Percentiles rank a stretch among this genome's conserved stretches.
phyloP scores from a whole-genome alignment of 2,113 vertebrate species.

The Guaruba guarouba region DNA sequence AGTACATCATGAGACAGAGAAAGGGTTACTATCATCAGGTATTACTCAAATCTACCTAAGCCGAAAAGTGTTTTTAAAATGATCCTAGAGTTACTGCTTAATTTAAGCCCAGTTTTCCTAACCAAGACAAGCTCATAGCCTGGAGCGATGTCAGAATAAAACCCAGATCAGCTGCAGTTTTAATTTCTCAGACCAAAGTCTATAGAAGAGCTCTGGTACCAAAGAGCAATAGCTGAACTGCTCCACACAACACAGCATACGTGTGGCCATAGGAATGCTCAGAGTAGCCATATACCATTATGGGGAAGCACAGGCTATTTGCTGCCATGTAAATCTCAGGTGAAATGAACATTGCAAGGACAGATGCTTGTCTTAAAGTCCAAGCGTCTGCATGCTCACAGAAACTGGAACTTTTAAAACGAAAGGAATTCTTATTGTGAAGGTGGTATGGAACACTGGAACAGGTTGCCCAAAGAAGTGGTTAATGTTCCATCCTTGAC shows the following conservation, averaged over 20 bases:
- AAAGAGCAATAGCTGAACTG: not conserved
- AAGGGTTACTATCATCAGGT: not conserved
- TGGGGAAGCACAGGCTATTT: not conserved
- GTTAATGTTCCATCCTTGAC: not conserved
- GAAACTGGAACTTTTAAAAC: not conserved
- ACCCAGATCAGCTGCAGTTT: not conserved
- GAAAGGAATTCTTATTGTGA: not conserved
- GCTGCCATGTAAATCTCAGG: not conserved
- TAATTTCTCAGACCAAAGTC: not conserved
- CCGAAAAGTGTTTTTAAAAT: not conserved
- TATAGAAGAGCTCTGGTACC: not conserved
- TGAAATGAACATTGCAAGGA: not conserved
- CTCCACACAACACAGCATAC: not conserved
- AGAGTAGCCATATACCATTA: not conserved
- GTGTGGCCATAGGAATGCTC: not conserved
- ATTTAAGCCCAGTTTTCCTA: not conserved
- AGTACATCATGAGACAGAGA: not conserved
- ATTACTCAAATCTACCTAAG: not conserved
- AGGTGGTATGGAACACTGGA: not conserved
- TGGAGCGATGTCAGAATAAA: not conserved
- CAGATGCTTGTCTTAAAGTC: not conserved
- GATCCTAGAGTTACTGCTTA: not conserved
- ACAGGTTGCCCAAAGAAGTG: not conserved
- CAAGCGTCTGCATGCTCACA: not conserved
- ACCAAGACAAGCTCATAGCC: not conserved